Conservation (phyloP, 2,797 vertebrate genomes). For the Sternotherus odoratus region DNA sequence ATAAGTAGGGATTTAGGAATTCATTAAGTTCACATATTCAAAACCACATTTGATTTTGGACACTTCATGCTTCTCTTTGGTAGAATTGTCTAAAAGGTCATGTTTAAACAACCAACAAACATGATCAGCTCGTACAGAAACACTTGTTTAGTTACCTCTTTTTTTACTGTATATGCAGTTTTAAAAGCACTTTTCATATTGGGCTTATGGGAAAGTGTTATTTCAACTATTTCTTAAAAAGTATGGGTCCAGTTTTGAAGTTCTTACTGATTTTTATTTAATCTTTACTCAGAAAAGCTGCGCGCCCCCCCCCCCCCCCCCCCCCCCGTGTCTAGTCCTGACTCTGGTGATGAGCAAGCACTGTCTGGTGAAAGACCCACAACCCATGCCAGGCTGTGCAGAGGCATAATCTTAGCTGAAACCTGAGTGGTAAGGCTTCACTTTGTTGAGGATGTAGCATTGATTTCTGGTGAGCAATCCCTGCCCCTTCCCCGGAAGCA, state of each 20-base stretch:
- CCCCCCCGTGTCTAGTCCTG: neutral
- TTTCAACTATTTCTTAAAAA: neutral
- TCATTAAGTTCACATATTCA: slow-evolving; percentile 5
- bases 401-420: neutral
- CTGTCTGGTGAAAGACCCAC: neutral
- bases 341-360: neutral
- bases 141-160: neutral
- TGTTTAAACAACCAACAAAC: neutral
- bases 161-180: neutral
- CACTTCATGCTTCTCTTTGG: neutral
- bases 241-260: neutral
- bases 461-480: neutral
- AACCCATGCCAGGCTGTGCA: neutral
- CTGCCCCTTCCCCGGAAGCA: neutral
- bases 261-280: neutral
- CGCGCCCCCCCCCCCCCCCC: too few relatives aligned
- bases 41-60: neutral
- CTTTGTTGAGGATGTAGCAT: neutral
- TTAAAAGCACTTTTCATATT: neutral
- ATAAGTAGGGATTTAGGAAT: slow-evolving; percentile 16
- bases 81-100: neutral
- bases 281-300: neutral
- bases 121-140: neutral
- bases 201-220: accelerated
- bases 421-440: neutral